phyloP scores from a whole-genome alignment of 2,113 vertebrate species.

The Nycticebus coucang region DNA sequence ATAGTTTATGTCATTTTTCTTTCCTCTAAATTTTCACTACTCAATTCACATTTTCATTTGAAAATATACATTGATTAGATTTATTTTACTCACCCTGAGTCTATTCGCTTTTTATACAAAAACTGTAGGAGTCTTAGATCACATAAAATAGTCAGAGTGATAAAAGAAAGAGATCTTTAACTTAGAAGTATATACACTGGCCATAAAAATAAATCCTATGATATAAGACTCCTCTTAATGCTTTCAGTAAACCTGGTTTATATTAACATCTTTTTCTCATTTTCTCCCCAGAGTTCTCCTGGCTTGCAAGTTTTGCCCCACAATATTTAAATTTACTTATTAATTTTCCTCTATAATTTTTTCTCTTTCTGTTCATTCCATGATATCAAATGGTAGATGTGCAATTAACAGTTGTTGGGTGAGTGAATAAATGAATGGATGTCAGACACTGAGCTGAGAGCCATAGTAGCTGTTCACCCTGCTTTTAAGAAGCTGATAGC shows the following conservation, averaged over 20 bases:
- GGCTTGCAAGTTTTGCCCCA: neutral
- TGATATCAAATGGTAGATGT: neutral
- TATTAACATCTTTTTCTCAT: neutral
- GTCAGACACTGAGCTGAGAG: neutral
- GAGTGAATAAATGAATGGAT: neutral
- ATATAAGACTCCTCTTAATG: neutral
- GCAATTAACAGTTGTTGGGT: neutral
- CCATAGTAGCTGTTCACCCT: neutral
- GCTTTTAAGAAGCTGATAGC: neutral
- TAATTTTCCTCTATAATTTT: slow-evolving; percentile 32
- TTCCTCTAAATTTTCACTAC: neutral
- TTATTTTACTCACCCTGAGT: neutral
- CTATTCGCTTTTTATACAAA: neutral
- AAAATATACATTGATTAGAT: slow-evolving; percentile 47
- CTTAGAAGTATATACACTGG: neutral
- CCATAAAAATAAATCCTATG: slow-evolving; percentile 11
- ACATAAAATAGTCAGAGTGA: neutral
- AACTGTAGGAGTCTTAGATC: neutral
- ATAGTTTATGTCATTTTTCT: neutral
- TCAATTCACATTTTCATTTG: slow-evolving; percentile 45
- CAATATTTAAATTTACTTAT: neutral
- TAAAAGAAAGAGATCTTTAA: neutral
- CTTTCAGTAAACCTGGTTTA: slow-evolving; percentile 1
- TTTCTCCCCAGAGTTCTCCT: neutral
- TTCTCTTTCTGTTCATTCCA: neutral